These are phyloP conservation scores for Harmothoe impar DNA, from an alignment of 2,888 invertebrate genomes.

Conservation along the genomic window DNA sequence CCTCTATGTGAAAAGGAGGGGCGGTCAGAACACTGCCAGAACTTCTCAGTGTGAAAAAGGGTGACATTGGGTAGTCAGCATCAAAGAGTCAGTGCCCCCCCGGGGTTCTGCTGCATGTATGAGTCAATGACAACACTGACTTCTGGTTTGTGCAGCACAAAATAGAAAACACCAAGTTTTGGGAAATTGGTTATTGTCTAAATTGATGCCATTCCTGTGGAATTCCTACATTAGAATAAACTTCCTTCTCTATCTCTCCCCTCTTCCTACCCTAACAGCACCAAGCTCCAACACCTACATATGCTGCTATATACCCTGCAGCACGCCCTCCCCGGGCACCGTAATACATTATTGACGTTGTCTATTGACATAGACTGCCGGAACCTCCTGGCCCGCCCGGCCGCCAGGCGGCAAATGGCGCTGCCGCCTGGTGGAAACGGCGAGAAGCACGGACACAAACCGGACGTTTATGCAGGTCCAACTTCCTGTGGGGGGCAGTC, in stretches of 20 bases:
- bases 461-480: constrained; percentile 29
- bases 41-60: no score
- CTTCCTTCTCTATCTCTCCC: not conserved
- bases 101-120: no score
- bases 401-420: not conserved
- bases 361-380: constrained; percentile 5
- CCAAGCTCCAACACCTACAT: not conserved
- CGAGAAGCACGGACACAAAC: constrained; percentile 2
- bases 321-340: not conserved
- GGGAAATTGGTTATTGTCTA: no score
- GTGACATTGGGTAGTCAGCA: no score
- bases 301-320: not conserved
- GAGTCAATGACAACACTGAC: no score
- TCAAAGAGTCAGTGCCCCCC: no score
- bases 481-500: not conserved
- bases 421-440: not conserved
- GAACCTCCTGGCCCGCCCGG: not conserved
- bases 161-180: no score
- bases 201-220: no score
- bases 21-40: no score
- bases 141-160: no score
- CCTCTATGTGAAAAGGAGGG: no score
- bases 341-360: constrained; percentile 42
- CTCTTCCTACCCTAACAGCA: not conserved
- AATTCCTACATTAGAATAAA: no score